Evolutionary conservation across 2,797 vertebrate genomes (phyloP), one percentile per base, ranked within the genome.

Genomic region (Eospalax fontanierii): DNA sequence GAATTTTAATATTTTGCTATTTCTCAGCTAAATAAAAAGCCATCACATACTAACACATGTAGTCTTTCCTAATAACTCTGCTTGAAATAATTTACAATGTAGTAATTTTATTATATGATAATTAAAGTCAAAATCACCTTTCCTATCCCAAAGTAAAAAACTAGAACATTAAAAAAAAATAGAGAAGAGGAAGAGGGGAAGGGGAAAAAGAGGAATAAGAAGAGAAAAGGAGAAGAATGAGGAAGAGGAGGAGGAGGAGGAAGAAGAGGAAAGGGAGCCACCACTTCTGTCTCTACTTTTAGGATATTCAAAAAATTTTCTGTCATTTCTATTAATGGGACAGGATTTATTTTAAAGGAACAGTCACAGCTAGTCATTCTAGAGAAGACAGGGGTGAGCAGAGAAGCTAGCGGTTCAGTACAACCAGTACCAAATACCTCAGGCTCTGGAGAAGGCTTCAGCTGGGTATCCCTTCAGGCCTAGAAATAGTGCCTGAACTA

Each of bases 111-210:
- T 85, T 71, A 81, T 26, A 95, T 12, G 95, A 95, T 2, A 35
- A 76, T 96, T 91, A 68, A 94, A 98, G 95, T 79, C 18, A 83
- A 96, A 94, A 90, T 82, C 46, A 6, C 90, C 57, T 30, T 91
- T 57, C 46, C 21, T 95, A 54, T 21, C 40, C 33, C 76, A 90
- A 78, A 18, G 24, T 89, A 96, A 96, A 86, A 86, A 61, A 75
- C 8, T n/a, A n/a, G 95, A 86, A 65, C 68, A 89, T 50, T 24
- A n/a, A 79, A 57, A 35, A n/a, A 71, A 91, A 95, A 81, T 66
- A 40, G 73, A 65, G 19, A 22, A 71, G 33, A 71, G 74, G 7
- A n/a, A 9, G 26, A 63, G 18, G 2, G 3, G 35, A 12, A 70
- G 14, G 3, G 54, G 19, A 43, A 21, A 30, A 30, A 24, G 22